These are phyloP conservation scores for Pseudotriccus pelzelni DNA, from an alignment of 2,797 vertebrate genomes.

Conservation along the genomic window DNA sequence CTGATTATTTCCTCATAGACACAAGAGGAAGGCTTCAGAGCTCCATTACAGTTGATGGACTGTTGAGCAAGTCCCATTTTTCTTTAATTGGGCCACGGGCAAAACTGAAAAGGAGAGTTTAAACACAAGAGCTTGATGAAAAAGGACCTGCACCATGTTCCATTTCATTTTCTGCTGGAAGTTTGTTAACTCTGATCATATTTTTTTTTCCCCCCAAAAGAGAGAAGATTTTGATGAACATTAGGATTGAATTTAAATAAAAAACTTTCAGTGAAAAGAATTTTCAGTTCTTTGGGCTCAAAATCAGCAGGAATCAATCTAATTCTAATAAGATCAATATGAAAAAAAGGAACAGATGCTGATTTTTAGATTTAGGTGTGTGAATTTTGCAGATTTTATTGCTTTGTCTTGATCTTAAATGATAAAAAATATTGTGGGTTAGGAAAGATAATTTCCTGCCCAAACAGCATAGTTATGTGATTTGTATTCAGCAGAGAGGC, in stretches of 20 bases:
- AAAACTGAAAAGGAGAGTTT: not conserved
- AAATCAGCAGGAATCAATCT: not conserved
- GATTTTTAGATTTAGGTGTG: not conserved
- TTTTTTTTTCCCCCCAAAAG: accelerated
- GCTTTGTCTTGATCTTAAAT: not conserved
- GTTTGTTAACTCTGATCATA: not conserved
- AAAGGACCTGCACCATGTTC: not conserved
- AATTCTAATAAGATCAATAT: not conserved
- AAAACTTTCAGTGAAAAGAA: not conserved
- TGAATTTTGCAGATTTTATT: not conserved
- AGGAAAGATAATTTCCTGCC: not conserved
- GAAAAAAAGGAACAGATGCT: not conserved
- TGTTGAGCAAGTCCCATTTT: not conserved
- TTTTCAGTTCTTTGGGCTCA: not conserved
- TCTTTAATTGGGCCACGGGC: not conserved
- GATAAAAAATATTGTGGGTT: not conserved
- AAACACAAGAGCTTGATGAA: not conserved
- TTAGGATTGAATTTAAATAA: not conserved
- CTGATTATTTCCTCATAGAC: not conserved
- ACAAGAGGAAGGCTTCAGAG: not conserved
- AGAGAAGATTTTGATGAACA: not conserved
- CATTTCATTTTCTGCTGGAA: not conserved
- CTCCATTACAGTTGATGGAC: not conserved
- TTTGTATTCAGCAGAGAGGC: not conserved
- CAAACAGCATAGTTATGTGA: not conserved